A percentile compares a stretch with the other conserved stretches of the same genome.
Conservation (phyloP, 2,797 vertebrate genomes). For the Melanogrammus aeglefinus region DNA sequence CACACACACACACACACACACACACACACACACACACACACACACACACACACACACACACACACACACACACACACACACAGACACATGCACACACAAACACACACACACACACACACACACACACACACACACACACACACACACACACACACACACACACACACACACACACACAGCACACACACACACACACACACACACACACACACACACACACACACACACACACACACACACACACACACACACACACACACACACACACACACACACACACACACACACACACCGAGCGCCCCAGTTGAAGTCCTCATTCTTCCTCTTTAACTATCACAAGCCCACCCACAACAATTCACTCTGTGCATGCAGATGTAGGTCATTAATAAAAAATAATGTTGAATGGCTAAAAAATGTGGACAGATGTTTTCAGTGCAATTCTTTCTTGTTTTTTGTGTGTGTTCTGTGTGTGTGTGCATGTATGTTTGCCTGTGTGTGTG, state of each 20-base stretch:
- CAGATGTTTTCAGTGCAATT: background rate
- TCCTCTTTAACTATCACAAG: background rate
- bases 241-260: too few species aligned
- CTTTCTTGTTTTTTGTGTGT: background rate
- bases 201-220: background rate
- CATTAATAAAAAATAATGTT: constrained; percentile 10
- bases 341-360: background rate
- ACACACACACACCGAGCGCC: constrained; percentile 6
- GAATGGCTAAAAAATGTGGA: background rate
- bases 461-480: background rate
- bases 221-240: constrained; percentile 8
- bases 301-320: constrained; percentile 10
- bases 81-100: too few species aligned
- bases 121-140: background rate
- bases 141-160: background rate
- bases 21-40: constrained; percentile 6
- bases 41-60: too few species aligned
- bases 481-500: background rate
- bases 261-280: too few species aligned
- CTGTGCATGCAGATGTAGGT: constrained; percentile 8
- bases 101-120: too few species aligned
- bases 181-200: too few species aligned
- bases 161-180: background rate
- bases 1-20: background rate
- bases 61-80: too few species aligned